Evolutionary conservation across 2,797 vertebrate species (phyloP), one percentile per base, ranked within the genome.

Genomic region (Neoniphon sammara): DNA sequence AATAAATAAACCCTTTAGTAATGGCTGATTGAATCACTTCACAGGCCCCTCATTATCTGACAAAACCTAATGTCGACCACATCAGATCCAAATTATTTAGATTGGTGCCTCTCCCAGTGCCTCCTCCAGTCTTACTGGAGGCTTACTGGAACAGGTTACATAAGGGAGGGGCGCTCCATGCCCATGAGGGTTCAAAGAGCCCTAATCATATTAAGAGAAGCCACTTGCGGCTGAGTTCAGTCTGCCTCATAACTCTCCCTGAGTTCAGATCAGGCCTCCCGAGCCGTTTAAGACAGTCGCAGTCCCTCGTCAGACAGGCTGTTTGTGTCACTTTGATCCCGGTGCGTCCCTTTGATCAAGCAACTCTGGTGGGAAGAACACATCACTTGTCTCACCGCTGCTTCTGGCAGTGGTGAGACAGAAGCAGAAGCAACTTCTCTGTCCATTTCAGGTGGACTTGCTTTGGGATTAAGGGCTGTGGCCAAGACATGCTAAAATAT

Each of bases 181-280:
- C 30, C 55, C 78, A 70, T 8, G 17, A 77, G 42, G 74, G 70
- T 87, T 90, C 80, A 85, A 77, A 85, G 59, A 83, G 73, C 58
- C 55, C 66, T 87, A 91, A 91, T 92, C 90, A 89, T 82, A 91
- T 91, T 89, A 91, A 89, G 70, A 77, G 81, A 81, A 91, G 73
- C 82, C 84, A 85, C 86, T 90, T 76, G 85, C 46, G 30, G 62
- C 80, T 39, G 64, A 81, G 73, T 83, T 84, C 80, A 77, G 67
- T 87, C 70, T 59, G 46, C 80, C 73, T 53, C 70, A 66, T 66
- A 89, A 85, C 87, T 77, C 81, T 88, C 87, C 71, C 73, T 73
- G 87, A 87, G 87, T 88, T 84, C 67, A 61, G 84, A 87, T 88
- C 82, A 80, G 85, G 85, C 64, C 75, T 66, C 44, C 52, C 2